Percentiles rank a stretch among this genome's conserved stretches.
Evolutionary conservation across 2,797 vertebrate species (phyloP).

Genomic region (Trachops cirrhosus): DNA sequence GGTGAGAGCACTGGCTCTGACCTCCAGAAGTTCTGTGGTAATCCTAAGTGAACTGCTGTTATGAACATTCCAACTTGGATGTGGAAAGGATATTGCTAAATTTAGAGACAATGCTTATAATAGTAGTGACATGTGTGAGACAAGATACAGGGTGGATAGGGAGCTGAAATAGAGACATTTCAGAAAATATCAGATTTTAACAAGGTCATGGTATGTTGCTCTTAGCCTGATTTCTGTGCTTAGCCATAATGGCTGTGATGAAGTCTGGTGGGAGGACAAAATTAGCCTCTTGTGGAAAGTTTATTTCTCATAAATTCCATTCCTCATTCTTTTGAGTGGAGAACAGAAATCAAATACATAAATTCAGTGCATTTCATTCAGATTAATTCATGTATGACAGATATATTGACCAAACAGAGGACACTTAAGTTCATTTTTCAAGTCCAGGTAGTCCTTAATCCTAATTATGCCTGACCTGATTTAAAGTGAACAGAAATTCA

Average conservation of each 20-base stretch:
- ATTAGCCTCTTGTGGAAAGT: constrained; percentile 14
- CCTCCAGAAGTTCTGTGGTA: not conserved
- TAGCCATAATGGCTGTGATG: not conserved
- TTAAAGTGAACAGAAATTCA: constrained; percentile 57
- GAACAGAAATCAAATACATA: constrained; percentile 50
- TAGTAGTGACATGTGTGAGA: not conserved
- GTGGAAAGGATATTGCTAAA: not conserved
- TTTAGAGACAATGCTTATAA: not conserved
- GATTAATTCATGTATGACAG: constrained; percentile 57
- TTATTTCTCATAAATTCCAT: not conserved
- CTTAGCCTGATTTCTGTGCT: not conserved
- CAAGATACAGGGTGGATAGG: not conserved
- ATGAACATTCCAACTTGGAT: not conserved
- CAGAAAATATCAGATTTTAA: not conserved
- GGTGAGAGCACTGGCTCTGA: too few species aligned
- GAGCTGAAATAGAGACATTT: not conserved
- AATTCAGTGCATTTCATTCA: constrained; percentile 28
- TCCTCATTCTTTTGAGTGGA: constrained; percentile 28
- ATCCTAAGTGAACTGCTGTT: not conserved
- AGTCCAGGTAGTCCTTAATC: constrained; percentile 61
- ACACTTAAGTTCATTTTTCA: constrained; percentile 54
- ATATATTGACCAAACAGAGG: constrained; percentile 45
- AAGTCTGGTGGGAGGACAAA: not conserved
- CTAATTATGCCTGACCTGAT: constrained; percentile 62
- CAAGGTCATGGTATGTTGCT: not conserved